Evolutionary conservation across 2,797 vertebrate genomes (phyloP).

Genomic region (Ptychobarbus kaznakovi): DNA sequence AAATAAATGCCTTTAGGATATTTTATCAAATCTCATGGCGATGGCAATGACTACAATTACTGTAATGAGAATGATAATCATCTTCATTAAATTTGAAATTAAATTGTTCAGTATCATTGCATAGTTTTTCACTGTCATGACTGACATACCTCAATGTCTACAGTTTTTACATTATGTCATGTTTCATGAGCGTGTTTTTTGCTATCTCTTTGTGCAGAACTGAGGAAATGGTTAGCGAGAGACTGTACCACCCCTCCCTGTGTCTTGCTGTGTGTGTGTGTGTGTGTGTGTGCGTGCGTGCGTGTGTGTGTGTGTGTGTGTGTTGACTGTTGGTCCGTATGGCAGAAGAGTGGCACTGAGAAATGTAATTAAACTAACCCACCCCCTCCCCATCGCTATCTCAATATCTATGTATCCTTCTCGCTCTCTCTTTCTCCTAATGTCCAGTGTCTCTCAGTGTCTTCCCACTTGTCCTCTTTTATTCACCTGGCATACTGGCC

Average conservation of each 20-base stretch:
- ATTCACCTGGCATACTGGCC: constrained; percentile 32
- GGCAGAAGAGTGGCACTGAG: constrained; percentile 64
- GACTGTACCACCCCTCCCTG: constrained; percentile 54
- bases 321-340: constrained; percentile 64
- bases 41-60: constrained; percentile 1
- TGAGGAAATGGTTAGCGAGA: constrained; percentile 59
- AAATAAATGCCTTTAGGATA: not conserved
- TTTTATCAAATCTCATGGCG: not conserved
- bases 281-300: constrained; percentile 48
- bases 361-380: constrained; percentile 66
- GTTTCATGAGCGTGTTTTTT: constrained; percentile 30
- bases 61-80: not conserved
- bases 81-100: not conserved
- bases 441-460: constrained; percentile 19
- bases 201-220: constrained; percentile 57
- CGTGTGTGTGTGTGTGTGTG: constrained; percentile 48
- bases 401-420: constrained; percentile 41
- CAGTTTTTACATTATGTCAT: not conserved
- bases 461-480: constrained; percentile 6
- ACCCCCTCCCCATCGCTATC: constrained; percentile 48
- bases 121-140: not conserved
- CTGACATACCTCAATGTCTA: not conserved
- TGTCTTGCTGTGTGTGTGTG: constrained; percentile 55
- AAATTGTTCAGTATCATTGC: not conserved
- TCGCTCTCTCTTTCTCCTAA: constrained; percentile 30